Percentiles rank a stretch among this genome's conserved stretches.
Evolutionary conservation across 2,888 invertebrate species (phyloP).

Genomic region (Drosophila nigricruria): DNA sequence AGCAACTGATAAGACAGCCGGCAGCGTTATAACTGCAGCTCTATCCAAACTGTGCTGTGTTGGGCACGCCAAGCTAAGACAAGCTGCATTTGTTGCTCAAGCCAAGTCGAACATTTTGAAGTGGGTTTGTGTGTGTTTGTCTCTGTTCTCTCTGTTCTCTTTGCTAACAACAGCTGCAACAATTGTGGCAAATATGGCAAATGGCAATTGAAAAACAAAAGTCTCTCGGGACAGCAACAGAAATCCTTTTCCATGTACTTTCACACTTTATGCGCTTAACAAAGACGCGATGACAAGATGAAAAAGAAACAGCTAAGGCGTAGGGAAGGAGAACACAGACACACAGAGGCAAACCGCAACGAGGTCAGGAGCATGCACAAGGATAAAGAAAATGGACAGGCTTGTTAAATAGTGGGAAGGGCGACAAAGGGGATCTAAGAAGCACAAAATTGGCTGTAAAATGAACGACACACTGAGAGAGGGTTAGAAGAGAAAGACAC

Average conservation of each 20-base stretch:
- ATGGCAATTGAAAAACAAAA: constrained; percentile 77
- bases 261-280: constrained; percentile 70
- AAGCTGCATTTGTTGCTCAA: constrained; percentile 14
- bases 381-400: constrained; percentile 15
- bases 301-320: not conserved
- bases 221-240: constrained; percentile 48
- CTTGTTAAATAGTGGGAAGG: constrained; percentile 12
- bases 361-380: constrained; percentile 55
- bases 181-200: constrained; percentile 77
- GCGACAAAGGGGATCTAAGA: not conserved
- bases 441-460: constrained; percentile 71
- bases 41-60: constrained; percentile 36
- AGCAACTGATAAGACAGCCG: constrained; percentile 44
- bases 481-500: not conserved
- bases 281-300: constrained; percentile 53
- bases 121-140: constrained; percentile 18
- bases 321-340: not conserved
- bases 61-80: not conserved
- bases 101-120: constrained; percentile 61
- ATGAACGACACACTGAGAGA: constrained; percentile 47
- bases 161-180: constrained; percentile 39
- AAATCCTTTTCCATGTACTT: constrained; percentile 69
- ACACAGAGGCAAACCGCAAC: constrained; percentile 24
- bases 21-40: constrained; percentile 51
- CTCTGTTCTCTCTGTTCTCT: not conserved